These are phyloP conservation scores for Lasaia peninsularis DNA, from an alignment of 1,140 invertebrate genomes.

Conservation along the genomic window DNA sequence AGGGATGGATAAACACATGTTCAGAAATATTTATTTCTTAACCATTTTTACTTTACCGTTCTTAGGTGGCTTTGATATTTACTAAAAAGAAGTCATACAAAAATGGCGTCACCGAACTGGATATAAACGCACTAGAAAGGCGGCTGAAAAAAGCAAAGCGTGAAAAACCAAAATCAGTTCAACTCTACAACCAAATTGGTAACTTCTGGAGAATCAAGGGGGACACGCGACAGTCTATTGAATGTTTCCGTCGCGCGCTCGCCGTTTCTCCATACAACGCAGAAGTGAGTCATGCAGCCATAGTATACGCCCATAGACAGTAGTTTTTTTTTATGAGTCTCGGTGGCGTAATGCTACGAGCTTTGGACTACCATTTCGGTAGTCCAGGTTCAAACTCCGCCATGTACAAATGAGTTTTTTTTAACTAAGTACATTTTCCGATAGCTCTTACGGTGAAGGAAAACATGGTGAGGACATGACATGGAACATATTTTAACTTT, in stretches of 20 bases:
- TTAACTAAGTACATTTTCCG: too few relatives aligned
- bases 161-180: conserved; percentile 92
- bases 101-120: conserved; percentile 83
- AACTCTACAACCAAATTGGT: conserved; percentile 92
- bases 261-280: conserved; percentile 91
- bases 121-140: conserved; percentile 87
- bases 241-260: conserved; percentile 91
- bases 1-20: too few relatives aligned
- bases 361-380: too few relatives aligned
- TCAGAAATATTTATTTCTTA: neutral
- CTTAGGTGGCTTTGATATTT: conserved; percentile 86
- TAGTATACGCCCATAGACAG: neutral
- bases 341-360: too few relatives aligned
- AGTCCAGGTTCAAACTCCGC: too few relatives aligned
- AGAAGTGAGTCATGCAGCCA: conserved; percentile 78
- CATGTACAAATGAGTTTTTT: too few relatives aligned
- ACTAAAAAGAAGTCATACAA: conserved; percentile 82
- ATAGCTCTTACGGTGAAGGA: too few relatives aligned
- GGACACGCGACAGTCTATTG: conserved; percentile 89
- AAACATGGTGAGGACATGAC: too few relatives aligned
- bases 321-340: too few relatives aligned
- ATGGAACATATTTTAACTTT: too few relatives aligned
- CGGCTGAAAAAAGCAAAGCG: conserved; percentile 88
- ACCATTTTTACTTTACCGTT: conserved; percentile 13
- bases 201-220: conserved; percentile 93